Evolutionary conservation across 2,113 vertebrate genomes (phyloP), one percentile per base, ranked within the genome.

Genomic region (Thryonomys swinderianus): DNA sequence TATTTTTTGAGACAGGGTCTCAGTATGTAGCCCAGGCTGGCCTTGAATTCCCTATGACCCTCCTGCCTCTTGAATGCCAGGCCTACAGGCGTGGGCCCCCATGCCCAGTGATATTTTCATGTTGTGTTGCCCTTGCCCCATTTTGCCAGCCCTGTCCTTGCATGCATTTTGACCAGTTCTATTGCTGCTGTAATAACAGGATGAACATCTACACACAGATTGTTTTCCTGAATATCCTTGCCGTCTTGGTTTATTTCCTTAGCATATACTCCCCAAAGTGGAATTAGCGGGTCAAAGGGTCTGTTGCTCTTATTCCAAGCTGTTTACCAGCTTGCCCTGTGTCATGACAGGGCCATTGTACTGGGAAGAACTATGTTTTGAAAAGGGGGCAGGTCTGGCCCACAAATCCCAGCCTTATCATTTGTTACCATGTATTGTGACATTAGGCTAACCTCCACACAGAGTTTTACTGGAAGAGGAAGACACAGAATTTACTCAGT

Each of bases 381-480:
- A 85, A 71, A 76, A 85, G 76, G 87, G 51, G 48, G 17, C 1
- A 66, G 62, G 32, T 83, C 90, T 92, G 51, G 16, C 62, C 17
- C 67, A 78, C 14, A 78, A 86, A 91, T 91, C 80, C 84, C 78
- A 85, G 10, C 55, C 79, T 10, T 73, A 1, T 27, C 7, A 25
- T 88, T 92, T 71, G 45, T 53, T 81, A 32, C 55, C 57, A 55
- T 89, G 94, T 93, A 55, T 57, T 79, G 34, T 55, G 87, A 91
- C 11, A 61, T 27, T 45, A 4, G 51, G 37, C 25, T 83, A 62
- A 57, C 86, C 27, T 59, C 25, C 16, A 34, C 34, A 61, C 59
- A 61, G 21, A 59, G 18, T 69, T 48, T 45, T 64, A 45, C 9
- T 62, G 9, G 45, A 48, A 6, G 45, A 64, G 42, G 21, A 57